Evolutionary conservation across 1,140 invertebrate genomes (phyloP).

Genomic region (Telenomus remus): DNA sequence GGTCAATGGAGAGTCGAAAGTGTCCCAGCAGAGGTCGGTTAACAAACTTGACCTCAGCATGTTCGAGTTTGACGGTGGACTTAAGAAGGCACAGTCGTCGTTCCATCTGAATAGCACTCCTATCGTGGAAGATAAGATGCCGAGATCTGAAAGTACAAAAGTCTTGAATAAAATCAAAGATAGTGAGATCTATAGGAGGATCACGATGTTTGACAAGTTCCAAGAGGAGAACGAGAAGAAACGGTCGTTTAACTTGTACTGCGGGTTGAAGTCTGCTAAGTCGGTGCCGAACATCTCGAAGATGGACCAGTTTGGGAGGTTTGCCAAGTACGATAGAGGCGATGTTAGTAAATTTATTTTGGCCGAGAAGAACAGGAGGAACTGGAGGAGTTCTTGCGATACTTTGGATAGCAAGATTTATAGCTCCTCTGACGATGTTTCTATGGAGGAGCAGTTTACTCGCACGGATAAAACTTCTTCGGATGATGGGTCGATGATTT

Average conservation of each 20-base stretch:
- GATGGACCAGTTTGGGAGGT: conserved; percentile 37
- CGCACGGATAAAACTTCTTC: conserved; percentile 11
- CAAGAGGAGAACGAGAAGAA: conserved; percentile 13
- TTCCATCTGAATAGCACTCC: conserved; percentile 61
- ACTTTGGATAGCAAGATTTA: conserved; percentile 31
- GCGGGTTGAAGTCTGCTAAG: conserved; percentile 62
- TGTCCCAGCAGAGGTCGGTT: conserved; percentile 53
- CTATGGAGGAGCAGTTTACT: conserved; percentile 21
- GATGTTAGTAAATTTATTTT: conserved; percentile 51
- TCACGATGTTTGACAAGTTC: conserved; percentile 25
- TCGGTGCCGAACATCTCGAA: conserved; percentile 69
- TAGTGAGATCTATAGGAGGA: conserved; percentile 43
- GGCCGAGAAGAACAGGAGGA: conserved; percentile 15
- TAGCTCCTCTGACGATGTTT: conserved; percentile 27
- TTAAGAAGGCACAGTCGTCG: conserved; percentile 65
- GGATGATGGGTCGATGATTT: conserved; percentile 3
- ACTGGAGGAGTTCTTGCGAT: conserved; percentile 36
- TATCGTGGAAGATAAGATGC: conserved; percentile 24
- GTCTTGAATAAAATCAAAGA: conserved; percentile 59
- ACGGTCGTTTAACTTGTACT: conserved; percentile 34
- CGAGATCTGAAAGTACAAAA: conserved; percentile 43
- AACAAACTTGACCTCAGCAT: conserved; percentile 67
- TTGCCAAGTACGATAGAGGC: conserved; percentile 36
- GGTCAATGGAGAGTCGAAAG: conserved; percentile 38
- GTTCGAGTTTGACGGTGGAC: conserved; percentile 65